Percentiles rank a stretch among this genome's conserved stretches.
These are phyloP conservation scores for Ceratoteleas bidentatus DNA, from an alignment of 1,140 invertebrate genomes.

Conservation along the genomic window DNA sequence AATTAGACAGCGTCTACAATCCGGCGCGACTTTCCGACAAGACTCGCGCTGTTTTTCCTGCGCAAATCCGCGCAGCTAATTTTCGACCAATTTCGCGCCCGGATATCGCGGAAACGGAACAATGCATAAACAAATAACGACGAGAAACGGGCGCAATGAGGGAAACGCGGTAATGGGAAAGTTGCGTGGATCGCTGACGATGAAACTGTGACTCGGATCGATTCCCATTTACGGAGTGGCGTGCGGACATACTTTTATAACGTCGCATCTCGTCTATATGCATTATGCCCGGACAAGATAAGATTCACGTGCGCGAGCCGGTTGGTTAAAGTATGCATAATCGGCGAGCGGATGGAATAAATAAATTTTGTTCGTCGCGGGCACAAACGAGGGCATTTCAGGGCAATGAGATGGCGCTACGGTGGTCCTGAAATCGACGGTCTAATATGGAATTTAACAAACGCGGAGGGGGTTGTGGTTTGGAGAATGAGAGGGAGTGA, in stretches of 20 bases:
- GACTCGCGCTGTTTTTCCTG: not conserved
- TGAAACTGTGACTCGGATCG: conserved; percentile 52
- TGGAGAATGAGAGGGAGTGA: no score
- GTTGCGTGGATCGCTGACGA: conserved; percentile 52
- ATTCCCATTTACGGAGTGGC: conserved; percentile 51
- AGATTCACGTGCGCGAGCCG: conserved; percentile 43
- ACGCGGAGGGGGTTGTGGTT: no score
- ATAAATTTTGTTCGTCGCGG: conserved; percentile 40
- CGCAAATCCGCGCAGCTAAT: no score
- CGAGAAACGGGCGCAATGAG: no score
- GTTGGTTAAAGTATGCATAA: conserved; percentile 40
- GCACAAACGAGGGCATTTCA: conserved; percentile 28
- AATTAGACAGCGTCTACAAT: conserved; percentile 25
- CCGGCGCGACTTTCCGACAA: conserved; percentile 15
- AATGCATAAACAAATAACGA: no score
- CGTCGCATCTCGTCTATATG: conserved; percentile 51
- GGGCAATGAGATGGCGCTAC: conserved; percentile 31
- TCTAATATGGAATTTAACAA: no score
- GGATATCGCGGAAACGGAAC: no score
- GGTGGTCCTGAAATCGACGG: conserved; percentile 15
- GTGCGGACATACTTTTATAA: conserved; percentile 55
- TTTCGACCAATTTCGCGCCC: no score
- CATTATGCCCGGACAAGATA: conserved; percentile 53
- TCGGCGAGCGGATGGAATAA: conserved; percentile 18
- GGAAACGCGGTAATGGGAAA: conserved; percentile 54